A percentile compares a stretch with the other conserved stretches of the same genome.
Conservation (phyloP, 2,888 invertebrate genomes). For the Drosophila anceps region DNA sequence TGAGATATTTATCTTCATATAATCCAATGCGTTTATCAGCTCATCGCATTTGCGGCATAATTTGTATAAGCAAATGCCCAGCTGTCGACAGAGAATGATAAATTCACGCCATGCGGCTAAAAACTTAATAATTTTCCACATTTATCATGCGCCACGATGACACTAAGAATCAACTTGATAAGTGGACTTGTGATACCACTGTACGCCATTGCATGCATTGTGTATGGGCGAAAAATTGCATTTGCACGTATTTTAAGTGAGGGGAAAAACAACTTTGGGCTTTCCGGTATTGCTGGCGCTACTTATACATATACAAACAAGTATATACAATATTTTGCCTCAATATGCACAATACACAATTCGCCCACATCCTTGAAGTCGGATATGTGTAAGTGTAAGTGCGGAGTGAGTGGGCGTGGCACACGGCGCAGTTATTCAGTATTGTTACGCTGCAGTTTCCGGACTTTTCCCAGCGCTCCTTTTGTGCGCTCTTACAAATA, state of each 20-base stretch:
- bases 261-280: constrained; percentile 51
- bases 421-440: constrained; percentile 22
- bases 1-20: neutral
- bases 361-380: constrained; percentile 22
- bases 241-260: constrained; percentile 42
- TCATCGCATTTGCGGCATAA: constrained; percentile 34
- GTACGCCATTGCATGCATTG: constrained; percentile 20
- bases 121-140: constrained; percentile 18
- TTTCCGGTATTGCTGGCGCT: constrained; percentile 52
- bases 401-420: constrained; percentile 1
- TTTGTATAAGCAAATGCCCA: constrained; percentile 24
- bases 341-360: constrained; percentile 53
- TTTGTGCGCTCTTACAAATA: constrained; percentile 53
- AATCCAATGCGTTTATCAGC: constrained; percentile 9
- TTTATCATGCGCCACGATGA: constrained; percentile 33
- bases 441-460: constrained; percentile 72
- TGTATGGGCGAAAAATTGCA: constrained; percentile 58
- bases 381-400: neutral
- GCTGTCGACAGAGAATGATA: constrained; percentile 31
- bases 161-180: constrained; percentile 14
- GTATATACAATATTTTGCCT: constrained; percentile 47
- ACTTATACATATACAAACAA: constrained; percentile 9
- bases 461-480: constrained; percentile 45
- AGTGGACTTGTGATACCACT: constrained; percentile 18
- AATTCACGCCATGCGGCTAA: constrained; percentile 8